These are phyloP conservation scores for Epiblema foenella DNA, from an alignment of 2,888 invertebrate species.

Conservation along the genomic window DNA sequence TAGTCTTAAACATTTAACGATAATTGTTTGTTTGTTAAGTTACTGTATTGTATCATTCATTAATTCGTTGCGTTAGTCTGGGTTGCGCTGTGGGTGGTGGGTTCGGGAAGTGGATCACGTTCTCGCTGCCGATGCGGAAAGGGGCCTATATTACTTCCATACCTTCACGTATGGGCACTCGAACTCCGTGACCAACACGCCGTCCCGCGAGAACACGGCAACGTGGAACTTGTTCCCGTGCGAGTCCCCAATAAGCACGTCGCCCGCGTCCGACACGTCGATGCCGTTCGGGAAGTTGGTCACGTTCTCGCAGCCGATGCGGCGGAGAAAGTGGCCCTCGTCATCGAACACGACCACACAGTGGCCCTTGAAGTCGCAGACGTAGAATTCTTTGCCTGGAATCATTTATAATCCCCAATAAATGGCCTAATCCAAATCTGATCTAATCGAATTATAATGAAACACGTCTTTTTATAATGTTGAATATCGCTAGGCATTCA, in stretches of 20 bases:
- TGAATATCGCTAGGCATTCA: no score
- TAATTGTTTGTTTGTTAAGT: no score
- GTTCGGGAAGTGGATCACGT: slow-evolving; percentile 98
- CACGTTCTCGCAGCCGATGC: slow-evolving; percentile 97
- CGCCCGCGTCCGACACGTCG: slow-evolving; percentile 98
- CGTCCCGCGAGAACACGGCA: slow-evolving; percentile 96
- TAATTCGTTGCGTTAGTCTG: no score
- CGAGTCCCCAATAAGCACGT: slow-evolving; percentile 98
- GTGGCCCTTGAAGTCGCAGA: slow-evolving; percentile 99
- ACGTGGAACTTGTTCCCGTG: slow-evolving; percentile 99
- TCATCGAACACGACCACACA: slow-evolving; percentile 98
- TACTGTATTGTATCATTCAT: no score
- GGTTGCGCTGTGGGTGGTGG: no score
- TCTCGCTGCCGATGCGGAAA: no score
- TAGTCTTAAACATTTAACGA: neutral
- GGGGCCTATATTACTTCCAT: slow-evolving; percentile 27
- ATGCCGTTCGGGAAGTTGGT: slow-evolving; percentile 99
- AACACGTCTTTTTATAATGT: no score
- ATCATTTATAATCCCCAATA: slow-evolving; percentile 36
- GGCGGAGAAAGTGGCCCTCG: slow-evolving; percentile 94
- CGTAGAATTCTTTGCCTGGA: slow-evolving; percentile 95
- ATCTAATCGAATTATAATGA: no score
- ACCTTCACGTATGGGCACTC: slow-evolving; percentile 99
- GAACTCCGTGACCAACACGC: slow-evolving; percentile 94
- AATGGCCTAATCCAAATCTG: neutral